A percentile compares a stretch with the other conserved stretches of the same genome.
These are phyloP conservation scores for Neolamprologus ventralis DNA, from an alignment of 2,113 vertebrate species.

Conservation along the genomic window DNA sequence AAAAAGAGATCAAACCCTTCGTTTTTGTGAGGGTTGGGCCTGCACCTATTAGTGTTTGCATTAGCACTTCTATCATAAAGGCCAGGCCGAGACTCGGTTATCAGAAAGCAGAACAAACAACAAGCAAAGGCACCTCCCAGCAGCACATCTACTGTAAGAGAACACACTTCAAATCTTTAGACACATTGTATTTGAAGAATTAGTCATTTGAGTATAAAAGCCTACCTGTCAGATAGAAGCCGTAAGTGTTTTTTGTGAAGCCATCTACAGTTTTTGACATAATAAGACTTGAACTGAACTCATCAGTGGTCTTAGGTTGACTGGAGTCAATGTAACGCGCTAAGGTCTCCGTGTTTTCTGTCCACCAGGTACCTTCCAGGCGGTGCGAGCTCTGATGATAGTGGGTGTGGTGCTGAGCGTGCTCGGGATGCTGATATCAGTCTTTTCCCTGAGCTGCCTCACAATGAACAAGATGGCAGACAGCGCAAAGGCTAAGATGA, in stretches of 20 bases:
- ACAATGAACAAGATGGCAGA: constrained; percentile 79
- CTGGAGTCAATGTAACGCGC: neutral
- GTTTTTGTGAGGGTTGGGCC: neutral
- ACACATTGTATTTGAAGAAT: neutral
- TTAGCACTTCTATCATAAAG: neutral
- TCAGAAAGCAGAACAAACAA: constrained; percentile 52
- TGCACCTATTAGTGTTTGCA: constrained; percentile 30
- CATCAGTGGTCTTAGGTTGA: neutral
- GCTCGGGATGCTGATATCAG: constrained; percentile 70
- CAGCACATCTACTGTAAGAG: neutral
- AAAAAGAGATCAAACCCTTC: neutral
- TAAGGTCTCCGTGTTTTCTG: neutral
- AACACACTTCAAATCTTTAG: neutral
- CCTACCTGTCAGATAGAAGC: neutral
- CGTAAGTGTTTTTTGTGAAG: neutral
- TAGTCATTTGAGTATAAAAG: neutral
- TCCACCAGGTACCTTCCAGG: constrained; percentile 79
- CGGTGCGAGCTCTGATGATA: constrained; percentile 84
- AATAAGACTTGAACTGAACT: neutral
- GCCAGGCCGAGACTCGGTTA: constrained; percentile 22
- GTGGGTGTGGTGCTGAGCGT: constrained; percentile 78
- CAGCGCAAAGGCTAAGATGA: constrained; percentile 83
- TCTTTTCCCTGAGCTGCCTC: constrained; percentile 85
- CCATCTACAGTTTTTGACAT: neutral
- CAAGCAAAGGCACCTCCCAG: constrained; percentile 3